A percentile compares a stretch with the other conserved stretches of the same genome.
Conservation (phyloP, 2,888 invertebrate genomes). For the Leucania comma region DNA sequence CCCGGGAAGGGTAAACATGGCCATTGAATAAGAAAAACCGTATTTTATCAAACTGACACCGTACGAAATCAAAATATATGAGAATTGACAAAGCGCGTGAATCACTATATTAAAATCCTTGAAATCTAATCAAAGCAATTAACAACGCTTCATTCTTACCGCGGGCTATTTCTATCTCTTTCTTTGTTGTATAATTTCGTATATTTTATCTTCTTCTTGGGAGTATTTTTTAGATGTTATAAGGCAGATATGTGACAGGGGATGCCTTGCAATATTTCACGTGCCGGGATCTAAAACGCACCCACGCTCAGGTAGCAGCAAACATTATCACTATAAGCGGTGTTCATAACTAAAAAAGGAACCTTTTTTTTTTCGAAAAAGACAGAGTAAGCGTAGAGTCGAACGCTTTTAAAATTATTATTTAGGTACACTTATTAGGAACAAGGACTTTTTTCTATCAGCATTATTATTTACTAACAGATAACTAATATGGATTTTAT, state of each 20-base stretch:
- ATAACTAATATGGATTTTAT: neutral
- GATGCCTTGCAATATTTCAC: slow-evolving; percentile 88
- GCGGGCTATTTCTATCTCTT: slow-evolving; percentile 64
- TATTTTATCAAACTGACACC: slow-evolving; percentile 79
- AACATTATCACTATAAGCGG: slow-evolving; percentile 88
- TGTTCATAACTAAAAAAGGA: slow-evolving; percentile 84
- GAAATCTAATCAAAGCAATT: slow-evolving; percentile 90
- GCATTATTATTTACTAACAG: neutral
- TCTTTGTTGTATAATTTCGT: slow-evolving; percentile 57
- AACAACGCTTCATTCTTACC: slow-evolving; percentile 82
- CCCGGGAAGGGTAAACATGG: slow-evolving; percentile 86
- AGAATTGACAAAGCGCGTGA: slow-evolving; percentile 86
- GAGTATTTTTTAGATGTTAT: slow-evolving; percentile 74
- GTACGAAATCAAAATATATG: slow-evolving; percentile 88
- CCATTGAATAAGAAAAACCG: slow-evolving; percentile 80
- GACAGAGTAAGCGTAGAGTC: slow-evolving; percentile 65
- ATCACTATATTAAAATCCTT: slow-evolving; percentile 90
- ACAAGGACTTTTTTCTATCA: neutral
- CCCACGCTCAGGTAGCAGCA: slow-evolving; percentile 90
- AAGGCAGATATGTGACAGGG: slow-evolving; percentile 87
- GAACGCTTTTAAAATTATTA: slow-evolving; percentile 22
- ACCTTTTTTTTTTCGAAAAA: slow-evolving; percentile 61
- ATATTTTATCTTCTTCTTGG: slow-evolving; percentile 71
- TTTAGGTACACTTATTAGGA: neutral
- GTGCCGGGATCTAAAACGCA: slow-evolving; percentile 81